These are phyloP conservation scores for Hirtodrosophila confusa DNA, from an alignment of 2,888 invertebrate genomes.

Conservation along the genomic window DNA sequence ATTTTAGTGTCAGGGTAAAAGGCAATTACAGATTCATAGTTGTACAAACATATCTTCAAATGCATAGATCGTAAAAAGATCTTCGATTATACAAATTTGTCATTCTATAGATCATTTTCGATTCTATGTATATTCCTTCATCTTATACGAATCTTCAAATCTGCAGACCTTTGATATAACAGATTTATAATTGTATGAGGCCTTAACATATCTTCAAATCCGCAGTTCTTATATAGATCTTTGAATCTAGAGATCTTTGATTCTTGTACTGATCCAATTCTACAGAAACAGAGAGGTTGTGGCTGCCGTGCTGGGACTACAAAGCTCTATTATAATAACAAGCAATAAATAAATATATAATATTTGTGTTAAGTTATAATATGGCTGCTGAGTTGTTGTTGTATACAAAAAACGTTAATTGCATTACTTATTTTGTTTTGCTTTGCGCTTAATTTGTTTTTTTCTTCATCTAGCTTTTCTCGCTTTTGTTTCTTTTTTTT, in stretches of 20 bases:
- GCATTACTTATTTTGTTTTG: conserved; percentile 33
- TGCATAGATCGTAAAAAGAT: too few relatives aligned
- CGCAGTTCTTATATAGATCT: not conserved
- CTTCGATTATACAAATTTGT: too few relatives aligned
- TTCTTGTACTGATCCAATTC: too few relatives aligned
- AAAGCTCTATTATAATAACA: conserved; percentile 25
- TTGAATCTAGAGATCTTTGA: too few relatives aligned
- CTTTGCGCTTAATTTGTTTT: conserved; percentile 36
- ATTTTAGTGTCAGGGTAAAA: too few relatives aligned
- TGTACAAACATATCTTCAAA: too few relatives aligned
- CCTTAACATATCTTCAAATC: not conserved
- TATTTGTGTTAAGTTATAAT: conserved; percentile 13
- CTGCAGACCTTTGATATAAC: too few relatives aligned
- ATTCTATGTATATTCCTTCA: too few relatives aligned
- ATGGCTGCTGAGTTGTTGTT: conserved; percentile 23
- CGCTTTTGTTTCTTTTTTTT: conserved; percentile 28
- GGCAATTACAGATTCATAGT: too few relatives aligned
- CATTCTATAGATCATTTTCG: too few relatives aligned
- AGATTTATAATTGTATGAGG: too few relatives aligned
- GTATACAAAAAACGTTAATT: conserved; percentile 33
- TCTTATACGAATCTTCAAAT: too few relatives aligned
- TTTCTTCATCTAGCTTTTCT: conserved; percentile 25
- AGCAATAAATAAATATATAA: conserved; percentile 16
- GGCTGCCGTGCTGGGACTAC: conserved; percentile 26
- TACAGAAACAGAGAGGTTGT: conserved; percentile 6